These are phyloP conservation scores for Esox niger DNA, from an alignment of 2,113 vertebrate genomes.

Conservation along the genomic window DNA sequence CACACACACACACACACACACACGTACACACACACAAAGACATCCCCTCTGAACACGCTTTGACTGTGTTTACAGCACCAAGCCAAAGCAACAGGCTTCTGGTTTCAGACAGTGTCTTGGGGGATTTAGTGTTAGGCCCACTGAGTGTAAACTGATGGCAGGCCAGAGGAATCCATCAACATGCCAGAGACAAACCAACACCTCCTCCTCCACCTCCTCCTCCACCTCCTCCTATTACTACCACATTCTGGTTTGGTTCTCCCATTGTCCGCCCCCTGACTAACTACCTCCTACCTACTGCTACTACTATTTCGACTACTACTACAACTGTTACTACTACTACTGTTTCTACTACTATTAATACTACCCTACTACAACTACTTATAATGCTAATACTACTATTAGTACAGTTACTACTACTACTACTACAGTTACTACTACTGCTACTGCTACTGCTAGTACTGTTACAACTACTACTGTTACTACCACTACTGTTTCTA, in stretches of 20 bases:
- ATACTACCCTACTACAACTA: too few relatives aligned
- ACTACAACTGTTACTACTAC: too few relatives aligned
- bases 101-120: constrained; percentile 49
- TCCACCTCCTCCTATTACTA: background rate
- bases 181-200: constrained; percentile 23
- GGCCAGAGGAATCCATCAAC: constrained; percentile 34
- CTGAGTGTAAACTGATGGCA: constrained; percentile 46
- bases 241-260: constrained; percentile 1
- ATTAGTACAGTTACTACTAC: too few relatives aligned
- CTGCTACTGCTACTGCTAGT: too few relatives aligned
- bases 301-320: too few relatives aligned
- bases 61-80: constrained; percentile 47
- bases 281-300: too few relatives aligned
- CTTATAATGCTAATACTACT: too few relatives aligned
- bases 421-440: too few relatives aligned
- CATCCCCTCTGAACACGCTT: background rate
- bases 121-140: constrained; percentile 41
- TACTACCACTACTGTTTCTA: too few relatives aligned
- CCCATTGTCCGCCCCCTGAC: background rate
- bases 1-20: background rate
- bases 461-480: too few relatives aligned
- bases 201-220: background rate
- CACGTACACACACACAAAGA: background rate
- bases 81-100: constrained; percentile 45
- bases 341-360: too few relatives aligned